Evolutionary conservation across 2,888 invertebrate species (phyloP).

Genomic region (Andrena marginata): DNA sequence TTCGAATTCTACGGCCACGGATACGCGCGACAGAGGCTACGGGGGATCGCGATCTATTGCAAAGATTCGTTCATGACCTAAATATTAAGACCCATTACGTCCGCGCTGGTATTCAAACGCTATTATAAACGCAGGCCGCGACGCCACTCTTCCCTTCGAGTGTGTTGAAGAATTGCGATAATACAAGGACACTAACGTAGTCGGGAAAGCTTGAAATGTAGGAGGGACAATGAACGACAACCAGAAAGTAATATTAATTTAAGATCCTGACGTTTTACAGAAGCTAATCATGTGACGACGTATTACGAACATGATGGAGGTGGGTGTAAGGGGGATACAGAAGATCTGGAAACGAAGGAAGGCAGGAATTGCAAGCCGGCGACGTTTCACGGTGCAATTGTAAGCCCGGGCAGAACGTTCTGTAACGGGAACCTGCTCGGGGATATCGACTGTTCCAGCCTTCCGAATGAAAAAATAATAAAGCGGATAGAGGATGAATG

Average conservation of each 20-base stretch:
- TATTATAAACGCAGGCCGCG: background rate
- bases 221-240: too few species aligned
- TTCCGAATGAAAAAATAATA: slow-evolving; percentile 76
- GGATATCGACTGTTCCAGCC: slow-evolving; percentile 73
- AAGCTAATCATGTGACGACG: too few species aligned
- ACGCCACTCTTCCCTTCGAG: background rate
- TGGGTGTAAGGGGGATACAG: background rate
- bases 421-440: slow-evolving; percentile 73
- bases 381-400: slow-evolving; percentile 65
- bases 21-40: slow-evolving; percentile 8
- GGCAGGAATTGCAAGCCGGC: slow-evolving; percentile 51
- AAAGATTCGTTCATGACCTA: slow-evolving; percentile 48
- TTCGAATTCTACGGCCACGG: background rate
- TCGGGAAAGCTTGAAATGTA: too few species aligned
- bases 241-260: too few species aligned
- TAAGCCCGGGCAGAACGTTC: slow-evolving; percentile 70
- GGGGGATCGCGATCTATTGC: background rate
- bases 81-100: slow-evolving; percentile 42
- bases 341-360: slow-evolving; percentile 21
- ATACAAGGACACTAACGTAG: too few species aligned
- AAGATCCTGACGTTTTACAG: too few species aligned
- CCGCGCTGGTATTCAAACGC: slow-evolving; percentile 17
- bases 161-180: too few species aligned
- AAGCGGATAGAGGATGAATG: slow-evolving; percentile 65
- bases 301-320: background rate